These are phyloP conservation scores for Acropora tenuis DNA, from an alignment of 64 coral and sea anemone genomes.

Conservation along the genomic window DNA sequence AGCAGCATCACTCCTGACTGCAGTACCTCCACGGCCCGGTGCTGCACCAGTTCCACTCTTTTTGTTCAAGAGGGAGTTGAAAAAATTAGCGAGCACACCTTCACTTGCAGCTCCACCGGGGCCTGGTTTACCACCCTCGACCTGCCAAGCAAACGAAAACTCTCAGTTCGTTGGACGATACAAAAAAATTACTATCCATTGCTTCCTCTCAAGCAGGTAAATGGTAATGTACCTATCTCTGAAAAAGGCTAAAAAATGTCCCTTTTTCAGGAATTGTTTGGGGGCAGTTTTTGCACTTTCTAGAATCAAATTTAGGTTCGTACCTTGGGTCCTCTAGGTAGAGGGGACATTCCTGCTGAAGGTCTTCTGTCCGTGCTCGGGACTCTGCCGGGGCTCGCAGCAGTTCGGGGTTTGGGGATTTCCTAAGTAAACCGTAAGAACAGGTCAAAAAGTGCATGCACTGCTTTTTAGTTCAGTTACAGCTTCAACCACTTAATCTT, in stretches of 20 bases:
- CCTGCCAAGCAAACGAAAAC: not conserved
- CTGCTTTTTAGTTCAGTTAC: too few species aligned
- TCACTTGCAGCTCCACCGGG: constrained; percentile 66
- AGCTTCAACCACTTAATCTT: too few species aligned
- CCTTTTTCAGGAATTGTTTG: too few species aligned
- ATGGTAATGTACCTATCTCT: too few species aligned
- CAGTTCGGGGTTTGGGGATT: constrained; percentile 84
- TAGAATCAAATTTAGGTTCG: not conserved
- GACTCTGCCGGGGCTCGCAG: constrained; percentile 74
- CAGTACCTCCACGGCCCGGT: constrained; percentile 52
- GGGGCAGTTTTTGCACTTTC: not conserved
- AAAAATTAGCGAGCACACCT: constrained; percentile 99
- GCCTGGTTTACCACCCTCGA: constrained; percentile 52
- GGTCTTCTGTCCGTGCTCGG: constrained; percentile 65
- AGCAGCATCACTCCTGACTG: constrained; percentile 90
- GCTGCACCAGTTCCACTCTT: constrained; percentile 61
- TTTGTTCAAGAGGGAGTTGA: constrained; percentile 96
- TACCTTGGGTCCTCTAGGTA: constrained; percentile 76
- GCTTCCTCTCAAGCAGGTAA: too few species aligned
- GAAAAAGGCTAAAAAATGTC: too few species aligned
- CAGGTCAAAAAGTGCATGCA: too few species aligned
- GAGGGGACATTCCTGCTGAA: constrained; percentile 55
- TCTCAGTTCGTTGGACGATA: not conserved
- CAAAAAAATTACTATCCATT: too few species aligned
- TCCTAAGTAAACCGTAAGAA: constrained; percentile 41